These are phyloP conservation scores for Troides helena DNA, from an alignment of 2,888 invertebrate species.

Conservation along the genomic window DNA sequence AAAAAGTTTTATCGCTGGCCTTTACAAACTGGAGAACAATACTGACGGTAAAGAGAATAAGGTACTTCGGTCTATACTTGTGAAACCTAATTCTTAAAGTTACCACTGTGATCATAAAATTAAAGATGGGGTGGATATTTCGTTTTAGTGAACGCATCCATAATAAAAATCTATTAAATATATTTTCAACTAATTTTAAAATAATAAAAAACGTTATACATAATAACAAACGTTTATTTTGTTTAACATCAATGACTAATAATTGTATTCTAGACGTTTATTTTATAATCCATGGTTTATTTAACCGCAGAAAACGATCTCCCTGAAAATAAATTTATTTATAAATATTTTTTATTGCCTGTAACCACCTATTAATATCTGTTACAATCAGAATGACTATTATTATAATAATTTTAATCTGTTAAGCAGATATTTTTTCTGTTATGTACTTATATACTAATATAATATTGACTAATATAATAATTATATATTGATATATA, in stretches of 20 bases:
- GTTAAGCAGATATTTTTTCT: too few relatives aligned
- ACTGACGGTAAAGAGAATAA: slow-evolving; percentile 5
- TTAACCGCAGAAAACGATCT: background rate
- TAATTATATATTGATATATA: too few relatives aligned
- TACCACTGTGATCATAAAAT: slow-evolving; percentile 31
- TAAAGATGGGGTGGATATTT: background rate
- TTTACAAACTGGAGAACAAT: slow-evolving; percentile 29
- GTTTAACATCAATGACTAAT: background rate
- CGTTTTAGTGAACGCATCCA: slow-evolving; percentile 45
- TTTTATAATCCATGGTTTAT: background rate
- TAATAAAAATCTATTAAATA: background rate
- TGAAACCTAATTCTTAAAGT: slow-evolving; percentile 11
- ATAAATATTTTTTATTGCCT: too few relatives aligned
- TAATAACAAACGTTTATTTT: background rate
- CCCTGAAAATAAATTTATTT: too few relatives aligned
- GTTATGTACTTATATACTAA: too few relatives aligned
- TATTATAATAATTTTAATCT: too few relatives aligned
- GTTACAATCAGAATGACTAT: too few relatives aligned
- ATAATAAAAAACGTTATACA: background rate
- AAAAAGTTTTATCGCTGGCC: slow-evolving; percentile 28
- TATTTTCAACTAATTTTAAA: background rate
- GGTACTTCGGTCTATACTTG: slow-evolving; percentile 7
- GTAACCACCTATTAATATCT: too few relatives aligned
- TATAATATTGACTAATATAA: too few relatives aligned
- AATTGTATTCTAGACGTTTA: background rate